Conservation (phyloP, 2,113 vertebrate genomes). For the Actinemys pallida region DNA sequence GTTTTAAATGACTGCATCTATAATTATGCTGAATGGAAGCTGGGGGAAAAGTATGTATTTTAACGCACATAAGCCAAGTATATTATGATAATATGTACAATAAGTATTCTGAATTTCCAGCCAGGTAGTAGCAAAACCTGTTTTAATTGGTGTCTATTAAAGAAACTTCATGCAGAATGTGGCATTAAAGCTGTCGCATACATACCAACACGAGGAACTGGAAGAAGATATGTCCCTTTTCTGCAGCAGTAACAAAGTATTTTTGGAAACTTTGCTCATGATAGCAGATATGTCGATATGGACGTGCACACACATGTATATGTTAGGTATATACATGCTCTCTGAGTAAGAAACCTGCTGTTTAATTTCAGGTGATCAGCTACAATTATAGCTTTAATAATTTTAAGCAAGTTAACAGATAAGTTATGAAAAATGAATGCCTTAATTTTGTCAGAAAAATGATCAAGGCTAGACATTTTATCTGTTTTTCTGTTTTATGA, state of each 20-base stretch:
- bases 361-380: not conserved
- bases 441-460: slow-evolving; percentile 37
- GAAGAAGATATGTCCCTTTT: not conserved
- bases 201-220: not conserved
- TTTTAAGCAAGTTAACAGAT: not conserved
- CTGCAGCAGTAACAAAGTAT: not conserved
- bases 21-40: slow-evolving; percentile 48
- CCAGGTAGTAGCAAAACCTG: not conserved
- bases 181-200: not conserved
- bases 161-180: not conserved
- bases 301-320: not conserved
- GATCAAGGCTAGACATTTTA: not conserved
- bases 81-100: not conserved
- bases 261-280: not conserved
- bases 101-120: not conserved
- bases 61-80: slow-evolving; percentile 9
- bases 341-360: not conserved
- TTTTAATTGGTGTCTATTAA: slow-evolving; percentile 10
- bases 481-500: slow-evolving; percentile 39
- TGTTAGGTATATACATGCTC: accelerated
- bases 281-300: not conserved
- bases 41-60: not conserved
- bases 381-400: not conserved
- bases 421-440: slow-evolving; percentile 25
- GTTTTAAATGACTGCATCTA: slow-evolving; percentile 43